phyloP scores from a whole-genome alignment of 2,113 vertebrate species.

The Chaenogobius annularis region DNA sequence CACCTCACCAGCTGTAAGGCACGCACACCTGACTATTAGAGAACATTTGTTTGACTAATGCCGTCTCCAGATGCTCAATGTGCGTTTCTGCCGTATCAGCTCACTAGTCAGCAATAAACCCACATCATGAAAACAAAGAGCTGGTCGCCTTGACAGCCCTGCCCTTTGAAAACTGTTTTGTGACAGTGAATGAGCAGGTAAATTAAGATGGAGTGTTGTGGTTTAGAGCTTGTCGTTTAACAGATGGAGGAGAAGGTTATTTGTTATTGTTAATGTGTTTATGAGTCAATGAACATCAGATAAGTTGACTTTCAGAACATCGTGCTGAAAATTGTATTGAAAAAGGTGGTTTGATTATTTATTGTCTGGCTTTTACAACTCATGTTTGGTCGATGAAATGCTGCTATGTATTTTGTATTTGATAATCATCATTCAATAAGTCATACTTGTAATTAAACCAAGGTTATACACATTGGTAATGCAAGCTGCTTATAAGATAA shows the following conservation, averaged over 20 bases:
- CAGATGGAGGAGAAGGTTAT: neutral
- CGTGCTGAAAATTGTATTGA: neutral
- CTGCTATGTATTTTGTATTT: neutral
- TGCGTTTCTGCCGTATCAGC: conserved; percentile 17
- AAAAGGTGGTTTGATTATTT: neutral
- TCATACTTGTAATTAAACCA: too few relatives aligned
- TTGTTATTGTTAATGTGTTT: conserved; percentile 4
- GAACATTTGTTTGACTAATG: conserved; percentile 54
- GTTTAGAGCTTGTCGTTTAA: neutral
- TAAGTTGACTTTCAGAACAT: neutral
- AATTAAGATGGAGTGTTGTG: neutral
- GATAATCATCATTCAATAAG: neutral
- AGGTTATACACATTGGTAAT: too few relatives aligned
- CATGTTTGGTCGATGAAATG: neutral
- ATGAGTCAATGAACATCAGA: neutral
- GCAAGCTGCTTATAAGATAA: too few relatives aligned
- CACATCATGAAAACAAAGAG: conserved; percentile 21
- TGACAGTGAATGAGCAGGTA: neutral
- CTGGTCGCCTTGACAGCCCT: neutral
- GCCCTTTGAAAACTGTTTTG: neutral
- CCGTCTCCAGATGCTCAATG: conserved; percentile 40
- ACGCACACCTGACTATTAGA: conserved; percentile 11
- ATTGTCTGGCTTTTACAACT: neutral
- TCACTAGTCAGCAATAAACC: conserved; percentile 26
- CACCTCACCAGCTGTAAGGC: conserved; percentile 50